Evolutionary conservation across 2,888 invertebrate genomes (phyloP).

Genomic region (Melieria crassipennis): DNA sequence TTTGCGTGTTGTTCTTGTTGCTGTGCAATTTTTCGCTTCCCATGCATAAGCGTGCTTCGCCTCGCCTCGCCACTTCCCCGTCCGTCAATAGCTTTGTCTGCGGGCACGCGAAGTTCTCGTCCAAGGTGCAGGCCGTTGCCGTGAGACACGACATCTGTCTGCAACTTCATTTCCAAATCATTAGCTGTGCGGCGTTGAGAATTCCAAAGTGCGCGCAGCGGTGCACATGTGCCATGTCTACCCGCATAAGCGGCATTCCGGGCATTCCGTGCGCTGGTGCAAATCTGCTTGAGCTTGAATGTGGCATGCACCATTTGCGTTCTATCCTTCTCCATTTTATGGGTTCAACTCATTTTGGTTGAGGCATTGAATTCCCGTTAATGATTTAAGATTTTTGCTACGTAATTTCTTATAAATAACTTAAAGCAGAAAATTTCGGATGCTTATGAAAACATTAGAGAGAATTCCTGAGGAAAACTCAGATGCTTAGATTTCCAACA

Average conservation of each 20-base stretch:
- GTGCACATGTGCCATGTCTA: not conserved
- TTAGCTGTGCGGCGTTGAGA: too few relatives aligned
- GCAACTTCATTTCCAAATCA: not conserved
- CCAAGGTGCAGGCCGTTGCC: not conserved
- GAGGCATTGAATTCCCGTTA: too few relatives aligned
- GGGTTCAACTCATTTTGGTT: too few relatives aligned
- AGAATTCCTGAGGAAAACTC: too few relatives aligned
- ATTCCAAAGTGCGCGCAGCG: not conserved
- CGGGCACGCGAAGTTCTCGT: not conserved
- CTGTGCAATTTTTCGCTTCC: not conserved
- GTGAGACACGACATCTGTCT: not conserved
- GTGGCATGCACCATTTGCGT: not conserved
- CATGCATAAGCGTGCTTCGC: not conserved
- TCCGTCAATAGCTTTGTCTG: not conserved
- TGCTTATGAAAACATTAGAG: too few relatives aligned
- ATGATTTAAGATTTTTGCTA: too few relatives aligned
- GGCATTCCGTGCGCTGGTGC: not conserved
- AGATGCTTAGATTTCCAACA: too few relatives aligned
- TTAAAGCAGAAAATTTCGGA: too few relatives aligned
- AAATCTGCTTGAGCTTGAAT: constrained; percentile 1
- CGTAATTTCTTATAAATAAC: too few relatives aligned
- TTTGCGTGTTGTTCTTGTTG: not conserved
- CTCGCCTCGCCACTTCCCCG: too few relatives aligned
- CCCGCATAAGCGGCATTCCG: not conserved
- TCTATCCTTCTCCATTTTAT: not conserved